phyloP scores from a whole-genome alignment of 2,888 invertebrate genomes.

The Drosophila flavopinicola region DNA sequence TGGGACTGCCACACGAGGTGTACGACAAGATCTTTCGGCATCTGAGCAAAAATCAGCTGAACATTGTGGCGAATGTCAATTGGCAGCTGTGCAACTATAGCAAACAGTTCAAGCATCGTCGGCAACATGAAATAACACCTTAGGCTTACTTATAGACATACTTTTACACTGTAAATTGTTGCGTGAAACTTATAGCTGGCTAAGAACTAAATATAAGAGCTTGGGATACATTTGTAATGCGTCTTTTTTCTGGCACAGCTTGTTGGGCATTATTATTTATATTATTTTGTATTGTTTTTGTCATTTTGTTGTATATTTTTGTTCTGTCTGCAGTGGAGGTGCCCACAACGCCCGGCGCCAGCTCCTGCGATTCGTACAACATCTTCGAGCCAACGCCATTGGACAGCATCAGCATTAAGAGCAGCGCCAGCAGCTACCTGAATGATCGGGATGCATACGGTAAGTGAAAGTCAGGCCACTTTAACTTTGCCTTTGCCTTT shows the following conservation, averaged over 20 bases:
- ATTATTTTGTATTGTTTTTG: slow-evolving; percentile 2
- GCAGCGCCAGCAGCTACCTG: slow-evolving; percentile 71
- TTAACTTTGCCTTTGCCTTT: slow-evolving; percentile 4
- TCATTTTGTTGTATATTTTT: slow-evolving; percentile 4
- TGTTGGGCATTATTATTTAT: not conserved
- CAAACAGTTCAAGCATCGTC: slow-evolving; percentile 43
- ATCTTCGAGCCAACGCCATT: slow-evolving; percentile 71
- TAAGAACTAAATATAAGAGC: slow-evolving; percentile 1
- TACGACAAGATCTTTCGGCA: slow-evolving; percentile 71
- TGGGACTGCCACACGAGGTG: slow-evolving; percentile 80
- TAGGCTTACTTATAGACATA: not conserved
- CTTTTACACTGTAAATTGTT: not conserved
- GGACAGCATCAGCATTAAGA: slow-evolving; percentile 70
- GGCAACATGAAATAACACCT: not conserved
- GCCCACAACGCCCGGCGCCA: slow-evolving; percentile 55
- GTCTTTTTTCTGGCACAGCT: not conserved
- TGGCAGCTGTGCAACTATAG: slow-evolving; percentile 46
- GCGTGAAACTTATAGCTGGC: not conserved
- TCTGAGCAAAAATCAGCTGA: slow-evolving; percentile 67
- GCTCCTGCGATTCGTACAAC: slow-evolving; percentile 64
- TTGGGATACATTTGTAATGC: not conserved
- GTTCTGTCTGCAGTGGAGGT: slow-evolving; percentile 21
- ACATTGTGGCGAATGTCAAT: slow-evolving; percentile 78
- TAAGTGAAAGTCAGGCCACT: slow-evolving; percentile 50
- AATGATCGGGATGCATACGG: slow-evolving; percentile 66